Conservation (phyloP, 2,888 invertebrate species). For the Erynnis tages region DNA sequence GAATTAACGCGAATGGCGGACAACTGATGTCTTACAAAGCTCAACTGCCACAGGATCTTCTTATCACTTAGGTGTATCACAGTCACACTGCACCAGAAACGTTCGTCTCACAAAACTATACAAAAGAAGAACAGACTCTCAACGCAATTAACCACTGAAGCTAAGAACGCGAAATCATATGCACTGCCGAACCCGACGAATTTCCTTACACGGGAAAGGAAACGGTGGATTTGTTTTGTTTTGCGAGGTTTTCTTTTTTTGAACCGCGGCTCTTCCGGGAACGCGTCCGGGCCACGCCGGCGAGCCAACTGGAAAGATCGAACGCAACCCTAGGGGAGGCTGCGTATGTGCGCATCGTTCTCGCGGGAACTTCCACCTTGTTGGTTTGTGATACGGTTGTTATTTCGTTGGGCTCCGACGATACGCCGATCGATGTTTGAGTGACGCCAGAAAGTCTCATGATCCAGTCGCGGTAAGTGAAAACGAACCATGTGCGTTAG, state of each 20-base stretch:
- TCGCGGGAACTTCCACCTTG: constrained; percentile 42
- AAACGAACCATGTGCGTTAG: constrained; percentile 39
- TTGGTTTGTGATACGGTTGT: constrained; percentile 40
- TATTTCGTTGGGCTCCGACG: constrained; percentile 16
- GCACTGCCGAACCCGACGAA: constrained; percentile 49
- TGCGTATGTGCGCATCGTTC: constrained; percentile 64
- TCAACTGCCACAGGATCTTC: constrained; percentile 20
- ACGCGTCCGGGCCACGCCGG: constrained; percentile 73
- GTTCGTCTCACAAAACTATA: constrained; percentile 37
- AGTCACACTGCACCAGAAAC: constrained; percentile 36
- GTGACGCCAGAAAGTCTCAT: constrained; percentile 47
- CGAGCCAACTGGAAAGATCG: constrained; percentile 79
- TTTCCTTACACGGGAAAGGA: constrained; percentile 67
- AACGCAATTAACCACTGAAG: constrained; percentile 68
- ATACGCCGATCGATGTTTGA: constrained; percentile 46
- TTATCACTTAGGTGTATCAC: constrained; percentile 35
- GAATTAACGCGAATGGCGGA: constrained; percentile 37
- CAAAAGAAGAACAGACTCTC: constrained; percentile 49
- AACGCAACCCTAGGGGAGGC: constrained; percentile 77
- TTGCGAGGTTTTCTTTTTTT: constrained; percentile 41
- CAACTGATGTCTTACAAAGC: constrained; percentile 25
- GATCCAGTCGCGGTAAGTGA: constrained; percentile 33
- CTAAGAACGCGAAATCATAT: constrained; percentile 69
- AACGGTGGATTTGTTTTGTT: constrained; percentile 62
- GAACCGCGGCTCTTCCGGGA: constrained; percentile 51